phyloP scores from a whole-genome alignment of 1,140 invertebrate species.

The Bradysia coprophila region DNA sequence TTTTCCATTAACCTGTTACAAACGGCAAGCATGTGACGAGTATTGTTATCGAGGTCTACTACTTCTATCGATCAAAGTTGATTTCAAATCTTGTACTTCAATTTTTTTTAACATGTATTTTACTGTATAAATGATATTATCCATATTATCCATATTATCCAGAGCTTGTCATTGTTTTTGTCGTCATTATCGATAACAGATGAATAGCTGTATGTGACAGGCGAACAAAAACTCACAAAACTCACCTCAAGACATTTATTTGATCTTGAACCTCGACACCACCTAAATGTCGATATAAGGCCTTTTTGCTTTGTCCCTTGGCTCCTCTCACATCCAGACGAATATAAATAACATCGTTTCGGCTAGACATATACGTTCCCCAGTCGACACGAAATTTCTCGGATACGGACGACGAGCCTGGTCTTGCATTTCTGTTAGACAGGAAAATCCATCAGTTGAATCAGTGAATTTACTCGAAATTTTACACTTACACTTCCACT shows the following conservation, averaged over 20 bases:
- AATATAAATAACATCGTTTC: constrained; percentile 77
- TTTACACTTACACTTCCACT: constrained; percentile 49
- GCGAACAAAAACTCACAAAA: too few species aligned
- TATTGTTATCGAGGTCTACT: too few species aligned
- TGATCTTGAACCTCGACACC: constrained; percentile 78
- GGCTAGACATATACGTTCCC: constrained; percentile 83
- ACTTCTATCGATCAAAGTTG: too few species aligned
- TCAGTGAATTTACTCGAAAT: neutral
- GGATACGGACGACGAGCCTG: constrained; percentile 71
- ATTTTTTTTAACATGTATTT: too few species aligned
- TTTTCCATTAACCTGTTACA: too few species aligned
- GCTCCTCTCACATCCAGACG: constrained; percentile 76
- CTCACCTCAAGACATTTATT: constrained; percentile 58
- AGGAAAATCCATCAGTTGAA: neutral
- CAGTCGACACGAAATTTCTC: constrained; percentile 74
- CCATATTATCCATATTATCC: too few species aligned
- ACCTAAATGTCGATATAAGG: constrained; percentile 61
- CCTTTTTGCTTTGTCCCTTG: constrained; percentile 57
- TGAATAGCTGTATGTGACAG: too few species aligned
- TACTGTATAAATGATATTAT: too few species aligned
- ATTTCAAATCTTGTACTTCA: too few species aligned
- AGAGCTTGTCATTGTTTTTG: too few species aligned
- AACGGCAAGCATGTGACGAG: too few species aligned
- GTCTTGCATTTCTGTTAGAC: constrained; percentile 62
- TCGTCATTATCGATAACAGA: too few species aligned